Percentiles rank a stretch among this genome's conserved stretches.
Conservation (phyloP, 2,113 vertebrate species). For the Mastomys coucha region DNA sequence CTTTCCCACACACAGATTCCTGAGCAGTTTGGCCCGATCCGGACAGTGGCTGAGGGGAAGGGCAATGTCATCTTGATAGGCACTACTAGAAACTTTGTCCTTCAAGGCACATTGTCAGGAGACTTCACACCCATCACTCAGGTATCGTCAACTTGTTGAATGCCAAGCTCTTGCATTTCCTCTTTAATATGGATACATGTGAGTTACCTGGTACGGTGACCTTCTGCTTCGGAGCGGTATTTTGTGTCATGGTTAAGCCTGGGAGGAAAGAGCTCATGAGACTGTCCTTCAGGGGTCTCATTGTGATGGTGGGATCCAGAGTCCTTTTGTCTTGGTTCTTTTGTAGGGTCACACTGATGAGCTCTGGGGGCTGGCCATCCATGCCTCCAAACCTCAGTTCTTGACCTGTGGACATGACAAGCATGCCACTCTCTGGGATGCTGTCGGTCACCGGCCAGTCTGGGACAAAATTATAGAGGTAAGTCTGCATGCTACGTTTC, state of each 20-base stretch:
- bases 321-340: not conserved
- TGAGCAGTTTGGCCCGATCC: constrained; percentile 95
- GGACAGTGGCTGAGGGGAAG: constrained; percentile 96
- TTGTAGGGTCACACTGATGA: constrained; percentile 97
- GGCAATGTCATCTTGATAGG: constrained; percentile 95
- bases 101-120: constrained; percentile 94
- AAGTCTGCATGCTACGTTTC: constrained; percentile 21
- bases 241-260: not conserved
- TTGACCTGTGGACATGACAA: constrained; percentile 97
- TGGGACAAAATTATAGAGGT: constrained; percentile 97
- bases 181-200: accelerated
- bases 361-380: constrained; percentile 96
- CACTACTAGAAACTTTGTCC: constrained; percentile 96
- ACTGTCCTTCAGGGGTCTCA: accelerated
- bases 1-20: constrained; percentile 90
- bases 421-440: constrained; percentile 96
- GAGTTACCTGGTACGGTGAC: accelerated
- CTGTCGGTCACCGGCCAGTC: constrained; percentile 92
- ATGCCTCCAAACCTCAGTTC: constrained; percentile 94
- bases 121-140: constrained; percentile 96
- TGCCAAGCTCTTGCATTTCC: not conserved
- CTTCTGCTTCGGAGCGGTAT: not conserved
- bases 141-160: constrained; percentile 84
- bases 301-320: accelerated
- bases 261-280: not conserved